A percentile compares a stretch with the other conserved stretches of the same genome.
phyloP scores from a whole-genome alignment of 2,888 invertebrate genomes.

The Hemicrepidius hirtus region DNA sequence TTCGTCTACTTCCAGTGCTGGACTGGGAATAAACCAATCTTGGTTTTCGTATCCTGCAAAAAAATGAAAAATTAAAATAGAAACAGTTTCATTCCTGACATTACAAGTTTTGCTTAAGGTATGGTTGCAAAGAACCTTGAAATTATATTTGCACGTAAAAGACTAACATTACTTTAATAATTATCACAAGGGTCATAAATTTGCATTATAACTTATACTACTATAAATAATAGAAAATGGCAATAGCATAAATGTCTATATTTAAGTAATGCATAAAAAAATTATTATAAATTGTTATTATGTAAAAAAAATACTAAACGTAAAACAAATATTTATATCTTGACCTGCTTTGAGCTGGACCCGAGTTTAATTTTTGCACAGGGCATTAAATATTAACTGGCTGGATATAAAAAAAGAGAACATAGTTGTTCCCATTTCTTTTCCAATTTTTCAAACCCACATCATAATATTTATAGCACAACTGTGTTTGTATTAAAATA shows the following conservation, averaged over 20 bases:
- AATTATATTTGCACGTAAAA: not conserved
- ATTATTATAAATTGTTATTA: not conserved
- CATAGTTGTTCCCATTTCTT: not conserved
- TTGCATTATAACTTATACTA: not conserved
- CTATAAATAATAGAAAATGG: not conserved
- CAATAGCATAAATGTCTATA: not conserved
- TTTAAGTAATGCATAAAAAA: not conserved
- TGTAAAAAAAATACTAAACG: not conserved
- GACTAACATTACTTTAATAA: not conserved
- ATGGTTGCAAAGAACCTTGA: not conserved
- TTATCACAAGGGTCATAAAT: conserved; percentile 8
- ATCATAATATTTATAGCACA: not conserved
- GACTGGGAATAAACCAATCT: conserved; percentile 95
- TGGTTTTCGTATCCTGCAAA: conserved; percentile 91
- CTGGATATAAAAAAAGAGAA: conserved; percentile 7
- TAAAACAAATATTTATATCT: not conserved
- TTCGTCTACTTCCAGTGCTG: conserved; percentile 84
- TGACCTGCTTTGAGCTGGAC: not conserved
- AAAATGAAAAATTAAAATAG: conserved; percentile 53
- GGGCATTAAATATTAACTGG: not conserved
- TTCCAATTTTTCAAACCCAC: conserved; percentile 9
- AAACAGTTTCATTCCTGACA: conserved; percentile 10
- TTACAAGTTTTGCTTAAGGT: too few species aligned
- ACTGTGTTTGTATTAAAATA: not conserved
- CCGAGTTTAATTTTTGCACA: not conserved